Percentiles rank a stretch among this genome's conserved stretches.
phyloP scores from a whole-genome alignment of 2,113 vertebrate species.

The Pan paniscus region DNA sequence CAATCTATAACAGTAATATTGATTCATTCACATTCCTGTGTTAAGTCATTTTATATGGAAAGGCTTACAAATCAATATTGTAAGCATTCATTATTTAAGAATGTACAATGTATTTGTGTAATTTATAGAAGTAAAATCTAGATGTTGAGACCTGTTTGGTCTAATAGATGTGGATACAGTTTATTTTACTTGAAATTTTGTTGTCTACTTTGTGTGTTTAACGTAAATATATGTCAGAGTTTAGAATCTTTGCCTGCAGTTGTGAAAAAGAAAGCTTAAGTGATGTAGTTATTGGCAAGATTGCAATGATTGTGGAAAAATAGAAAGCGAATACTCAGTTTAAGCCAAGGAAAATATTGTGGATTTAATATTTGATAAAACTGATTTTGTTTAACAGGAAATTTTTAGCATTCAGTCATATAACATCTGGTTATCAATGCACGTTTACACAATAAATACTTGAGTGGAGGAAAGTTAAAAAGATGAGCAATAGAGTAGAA shows the following conservation, averaged over 20 bases:
- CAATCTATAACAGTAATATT: constrained; percentile 81
- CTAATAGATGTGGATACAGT: constrained; percentile 85
- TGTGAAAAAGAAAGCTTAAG: constrained; percentile 74
- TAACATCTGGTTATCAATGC: constrained; percentile 53
- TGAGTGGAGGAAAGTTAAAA: constrained; percentile 18
- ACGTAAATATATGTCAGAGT: constrained; percentile 79
- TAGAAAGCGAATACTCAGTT: constrained; percentile 70
- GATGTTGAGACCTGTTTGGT: constrained; percentile 83
- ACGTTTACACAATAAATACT: constrained; percentile 35
- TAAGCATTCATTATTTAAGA: constrained; percentile 90
- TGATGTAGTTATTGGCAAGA: constrained; percentile 76
- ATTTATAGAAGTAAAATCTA: constrained; percentile 87
- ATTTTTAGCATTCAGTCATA: constrained; percentile 67
- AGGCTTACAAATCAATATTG: constrained; percentile 86
- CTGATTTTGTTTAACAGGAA: constrained; percentile 80
- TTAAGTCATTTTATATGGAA: constrained; percentile 78
- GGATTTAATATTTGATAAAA: constrained; percentile 80
- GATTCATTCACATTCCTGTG: constrained; percentile 84
- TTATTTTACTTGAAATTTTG: constrained; percentile 89
- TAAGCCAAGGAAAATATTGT: constrained; percentile 77
- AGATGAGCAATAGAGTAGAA: constrained; percentile 25
- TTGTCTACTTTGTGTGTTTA: constrained; percentile 86
- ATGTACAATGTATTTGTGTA: constrained; percentile 88
- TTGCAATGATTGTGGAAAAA: constrained; percentile 77
- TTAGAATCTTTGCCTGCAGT: constrained; percentile 73